Conservation (phyloP, 2,113 vertebrate species). For the Erythrocebus patas region DNA sequence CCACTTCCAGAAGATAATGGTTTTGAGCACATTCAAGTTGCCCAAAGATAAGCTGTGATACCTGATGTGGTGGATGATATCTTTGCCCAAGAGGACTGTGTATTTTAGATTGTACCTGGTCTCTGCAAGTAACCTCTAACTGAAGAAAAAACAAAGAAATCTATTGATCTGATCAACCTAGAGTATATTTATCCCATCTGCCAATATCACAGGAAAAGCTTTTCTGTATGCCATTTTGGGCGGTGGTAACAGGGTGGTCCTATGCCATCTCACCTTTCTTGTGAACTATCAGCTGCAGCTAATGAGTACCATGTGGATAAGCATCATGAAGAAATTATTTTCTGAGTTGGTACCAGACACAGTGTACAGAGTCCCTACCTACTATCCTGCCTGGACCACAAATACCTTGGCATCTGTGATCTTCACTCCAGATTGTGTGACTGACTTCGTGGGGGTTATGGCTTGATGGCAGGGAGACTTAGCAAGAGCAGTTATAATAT, state of each 20-base stretch:
- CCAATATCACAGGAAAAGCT: constrained; percentile 85
- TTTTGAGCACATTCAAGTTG: constrained; percentile 86
- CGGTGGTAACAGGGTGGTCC: constrained; percentile 84
- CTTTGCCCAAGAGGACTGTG: constrained; percentile 72
- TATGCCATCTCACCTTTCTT: constrained; percentile 88
- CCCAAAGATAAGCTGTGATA: constrained; percentile 88
- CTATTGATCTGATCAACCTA: constrained; percentile 86
- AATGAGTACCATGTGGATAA: constrained; percentile 85
- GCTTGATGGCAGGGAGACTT: not conserved
- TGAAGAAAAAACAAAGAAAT: constrained; percentile 87
- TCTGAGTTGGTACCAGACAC: constrained; percentile 85
- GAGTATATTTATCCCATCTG: constrained; percentile 85
- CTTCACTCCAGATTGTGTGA: constrained; percentile 77
- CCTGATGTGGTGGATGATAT: constrained; percentile 87
- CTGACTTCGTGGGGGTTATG: not conserved
- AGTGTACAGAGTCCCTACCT: constrained; percentile 79
- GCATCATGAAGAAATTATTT: constrained; percentile 84
- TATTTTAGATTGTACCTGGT: constrained; percentile 89
- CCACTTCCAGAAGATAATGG: constrained; percentile 88
- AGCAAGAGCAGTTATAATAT: not conserved
- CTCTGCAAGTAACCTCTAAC: constrained; percentile 87
- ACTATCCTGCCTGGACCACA: constrained; percentile 82
- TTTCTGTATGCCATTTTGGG: constrained; percentile 87
- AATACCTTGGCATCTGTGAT: constrained; percentile 84
- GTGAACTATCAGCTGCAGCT: constrained; percentile 82